phyloP scores from a whole-genome alignment of 1,140 invertebrate species.

The Dendrolimus punctatus region DNA sequence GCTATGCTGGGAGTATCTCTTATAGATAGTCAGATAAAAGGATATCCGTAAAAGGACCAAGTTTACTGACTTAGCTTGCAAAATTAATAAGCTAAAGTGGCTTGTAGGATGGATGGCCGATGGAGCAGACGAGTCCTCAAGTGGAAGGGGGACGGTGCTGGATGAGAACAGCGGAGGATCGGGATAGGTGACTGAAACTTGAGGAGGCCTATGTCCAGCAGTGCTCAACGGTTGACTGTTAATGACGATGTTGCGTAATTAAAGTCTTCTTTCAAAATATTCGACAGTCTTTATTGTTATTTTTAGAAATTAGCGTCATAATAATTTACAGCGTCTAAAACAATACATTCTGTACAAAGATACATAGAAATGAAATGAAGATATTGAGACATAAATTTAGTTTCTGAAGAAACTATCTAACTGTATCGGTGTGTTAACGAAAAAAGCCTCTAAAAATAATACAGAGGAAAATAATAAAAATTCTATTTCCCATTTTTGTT shows the following conservation, averaged over 20 bases:
- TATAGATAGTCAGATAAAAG: too few relatives aligned
- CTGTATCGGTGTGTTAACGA: constrained; percentile 48
- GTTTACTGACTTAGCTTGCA: too few relatives aligned
- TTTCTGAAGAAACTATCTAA: constrained; percentile 3
- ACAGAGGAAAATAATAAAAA: too few relatives aligned
- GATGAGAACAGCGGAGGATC: too few relatives aligned
- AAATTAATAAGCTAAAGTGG: too few relatives aligned
- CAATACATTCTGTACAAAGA: constrained; percentile 19
- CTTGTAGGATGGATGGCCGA: too few relatives aligned
- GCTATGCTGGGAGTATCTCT: too few relatives aligned
- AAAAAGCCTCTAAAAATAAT: constrained; percentile 43
- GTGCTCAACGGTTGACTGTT: not conserved
- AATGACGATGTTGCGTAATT: constrained; percentile 7
- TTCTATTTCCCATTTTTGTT: not conserved
- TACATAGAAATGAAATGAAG: constrained; percentile 29
- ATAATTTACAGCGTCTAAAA: constrained; percentile 38
- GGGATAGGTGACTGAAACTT: too few relatives aligned
- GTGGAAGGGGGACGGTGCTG: too few relatives aligned
- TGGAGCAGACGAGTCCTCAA: too few relatives aligned
- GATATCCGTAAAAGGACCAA: too few relatives aligned
- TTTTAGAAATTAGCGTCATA: constrained; percentile 40
- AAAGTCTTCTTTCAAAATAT: constrained; percentile 19
- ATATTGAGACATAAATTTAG: constrained; percentile 20
- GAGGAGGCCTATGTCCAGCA: too few relatives aligned
- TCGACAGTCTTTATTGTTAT: constrained; percentile 61